Percentiles rank a stretch among this genome's conserved stretches.
Conservation (phyloP, 2,797 vertebrate genomes). For the Betta splendens region DNA sequence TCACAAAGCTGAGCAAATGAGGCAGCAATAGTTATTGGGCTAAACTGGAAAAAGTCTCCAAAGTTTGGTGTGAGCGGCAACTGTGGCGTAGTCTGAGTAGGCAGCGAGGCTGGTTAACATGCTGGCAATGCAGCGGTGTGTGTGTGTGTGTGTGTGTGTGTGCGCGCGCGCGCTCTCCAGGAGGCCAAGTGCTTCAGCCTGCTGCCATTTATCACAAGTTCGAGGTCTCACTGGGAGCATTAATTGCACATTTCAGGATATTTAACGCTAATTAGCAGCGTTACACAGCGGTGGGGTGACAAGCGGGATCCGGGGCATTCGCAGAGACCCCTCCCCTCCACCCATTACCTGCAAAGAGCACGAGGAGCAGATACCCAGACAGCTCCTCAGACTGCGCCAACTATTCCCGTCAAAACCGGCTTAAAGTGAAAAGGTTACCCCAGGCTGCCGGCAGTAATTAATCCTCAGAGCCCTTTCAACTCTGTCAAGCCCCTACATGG, state of each 20-base stretch:
- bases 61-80: slow-evolving; percentile 3
- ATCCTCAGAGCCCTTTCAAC: slow-evolving; percentile 64
- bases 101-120: slow-evolving; percentile 17
- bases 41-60: slow-evolving; percentile 22
- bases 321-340: slow-evolving; percentile 33
- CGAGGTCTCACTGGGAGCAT: slow-evolving; percentile 46
- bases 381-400: slow-evolving; percentile 34
- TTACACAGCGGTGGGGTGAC: slow-evolving; percentile 64
- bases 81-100: not conserved
- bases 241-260: slow-evolving; percentile 70
- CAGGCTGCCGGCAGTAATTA: slow-evolving; percentile 63
- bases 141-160: too few relatives aligned
- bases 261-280: slow-evolving; percentile 67
- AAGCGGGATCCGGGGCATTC: slow-evolving; percentile 53
- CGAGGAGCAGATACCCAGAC: slow-evolving; percentile 36
- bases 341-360: slow-evolving; percentile 31
- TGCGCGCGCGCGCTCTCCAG: slow-evolving; percentile 26
- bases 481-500: slow-evolving; percentile 45
- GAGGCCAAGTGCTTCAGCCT: slow-evolving; percentile 32
- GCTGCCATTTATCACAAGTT: slow-evolving; percentile 56
- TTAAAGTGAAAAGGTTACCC: slow-evolving; percentile 71
- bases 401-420: slow-evolving; percentile 41
- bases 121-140: slow-evolving; percentile 18
- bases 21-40: not conserved
- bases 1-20: slow-evolving; percentile 31